Evolutionary conservation across 2,888 invertebrate species (phyloP).

Genomic region (Tenthredo amoena): DNA sequence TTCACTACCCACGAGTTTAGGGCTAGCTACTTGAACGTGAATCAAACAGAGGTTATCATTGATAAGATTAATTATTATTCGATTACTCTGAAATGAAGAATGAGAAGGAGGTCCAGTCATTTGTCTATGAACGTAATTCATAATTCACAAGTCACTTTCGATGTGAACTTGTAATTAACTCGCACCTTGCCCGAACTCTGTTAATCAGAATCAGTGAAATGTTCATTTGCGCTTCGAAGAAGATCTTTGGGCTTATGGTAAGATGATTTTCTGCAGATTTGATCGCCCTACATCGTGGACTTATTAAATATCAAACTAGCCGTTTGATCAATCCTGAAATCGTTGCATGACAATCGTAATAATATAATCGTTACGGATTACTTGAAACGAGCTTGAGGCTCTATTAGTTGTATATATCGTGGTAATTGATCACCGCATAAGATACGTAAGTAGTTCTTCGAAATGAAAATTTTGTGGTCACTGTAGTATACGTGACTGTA

Average conservation of each 20-base stretch:
- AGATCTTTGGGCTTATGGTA: background rate
- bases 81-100: background rate
- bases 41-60: background rate
- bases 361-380: conserved; percentile 11
- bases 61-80: background rate
- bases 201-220: background rate
- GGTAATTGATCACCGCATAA: background rate
- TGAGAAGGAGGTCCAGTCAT: background rate
- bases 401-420: background rate
- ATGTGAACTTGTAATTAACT: background rate
- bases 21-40: background rate
- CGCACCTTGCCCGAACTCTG: background rate
- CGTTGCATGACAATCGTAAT: background rate
- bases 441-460: background rate
- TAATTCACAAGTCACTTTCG: background rate
- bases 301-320: background rate
- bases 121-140: background rate
- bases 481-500: background rate
- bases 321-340: background rate
- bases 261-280: background rate
- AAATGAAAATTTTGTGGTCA: background rate
- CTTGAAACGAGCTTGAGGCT: background rate
- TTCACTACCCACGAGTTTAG: background rate
- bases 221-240: background rate
- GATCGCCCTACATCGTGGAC: background rate